Percentiles rank a stretch among this genome's conserved stretches.
phyloP scores from a whole-genome alignment of 2,797 vertebrate genomes.

The Eremophila alpestris region DNA sequence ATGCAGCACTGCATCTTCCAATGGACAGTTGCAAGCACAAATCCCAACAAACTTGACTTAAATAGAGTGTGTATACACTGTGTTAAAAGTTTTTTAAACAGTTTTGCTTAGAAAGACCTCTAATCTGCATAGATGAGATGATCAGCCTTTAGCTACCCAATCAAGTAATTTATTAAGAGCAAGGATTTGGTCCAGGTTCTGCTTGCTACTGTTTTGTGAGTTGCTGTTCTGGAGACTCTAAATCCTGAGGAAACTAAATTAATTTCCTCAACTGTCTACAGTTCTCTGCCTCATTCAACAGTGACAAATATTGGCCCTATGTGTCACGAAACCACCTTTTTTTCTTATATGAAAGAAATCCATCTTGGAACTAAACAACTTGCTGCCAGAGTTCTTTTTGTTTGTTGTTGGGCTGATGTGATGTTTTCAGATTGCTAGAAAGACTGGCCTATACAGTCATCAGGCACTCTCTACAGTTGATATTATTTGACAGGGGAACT shows the following conservation, averaged over 20 bases:
- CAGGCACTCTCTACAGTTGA: background rate
- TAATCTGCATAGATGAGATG: background rate
- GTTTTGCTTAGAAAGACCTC: background rate
- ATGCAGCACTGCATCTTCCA: background rate
- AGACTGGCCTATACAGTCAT: background rate
- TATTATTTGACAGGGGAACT: background rate
- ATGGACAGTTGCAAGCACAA: background rate
- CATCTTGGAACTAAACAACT: background rate
- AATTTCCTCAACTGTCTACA: background rate
- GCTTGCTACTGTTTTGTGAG: background rate
- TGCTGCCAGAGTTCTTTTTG: background rate
- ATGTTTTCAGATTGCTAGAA: background rate
- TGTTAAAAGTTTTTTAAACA: background rate
- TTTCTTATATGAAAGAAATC: background rate
- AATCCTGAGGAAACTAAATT: background rate
- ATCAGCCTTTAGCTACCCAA: background rate
- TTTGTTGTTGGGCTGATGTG: background rate
- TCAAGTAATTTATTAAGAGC: background rate
- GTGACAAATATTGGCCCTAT: background rate
- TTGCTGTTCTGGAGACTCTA: background rate
- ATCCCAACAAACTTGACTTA: background rate
- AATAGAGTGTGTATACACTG: background rate
- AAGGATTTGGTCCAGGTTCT: background rate
- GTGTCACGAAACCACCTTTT: background rate
- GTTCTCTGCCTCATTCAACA: background rate